Base-by-base conservation (phyloP, 2,888 invertebrate species). In the Psylliodes chrysocephalus region DNA sequence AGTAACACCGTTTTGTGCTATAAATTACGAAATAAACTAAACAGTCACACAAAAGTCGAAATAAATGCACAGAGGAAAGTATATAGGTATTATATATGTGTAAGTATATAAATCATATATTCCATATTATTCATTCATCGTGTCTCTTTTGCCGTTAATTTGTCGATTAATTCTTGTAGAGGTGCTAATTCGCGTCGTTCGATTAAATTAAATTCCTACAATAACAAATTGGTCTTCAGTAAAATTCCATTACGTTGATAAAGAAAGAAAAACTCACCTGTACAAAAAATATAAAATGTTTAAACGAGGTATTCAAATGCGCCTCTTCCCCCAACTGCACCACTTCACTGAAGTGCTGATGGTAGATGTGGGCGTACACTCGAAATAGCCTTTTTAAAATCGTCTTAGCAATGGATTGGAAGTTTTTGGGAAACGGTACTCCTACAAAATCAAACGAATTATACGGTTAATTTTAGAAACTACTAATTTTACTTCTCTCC, bases 351-450 rank as follows among this genome's bases (percentile, higher is more conserved):
- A 99, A 98, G 86, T 99, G 99, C 82, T 98, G 97, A 85, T 99
- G 98, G 85, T 99, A 99, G 80, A 99, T 97, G 85, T 99, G 99
- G 55, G 99, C 99, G 84, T 99, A 99, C 65, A 99, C 98, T 79
- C 99, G 90, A 85, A 99, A 99, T 81, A 99, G 86, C 69, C 99
- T 90, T 85, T 98, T 98, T 78, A 99, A 85, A 82, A 99, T 99
- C 71, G 97, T 98, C 86, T 98, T 98, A 64, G 98, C 98, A 84
- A 96, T 96, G 68, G 92, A 88, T 72, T 95, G 88, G 85, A 98
- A 98, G 85, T 98, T 98, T 85, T 96, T 96, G 63, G 98, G 98
- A 85, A 98, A 98, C 70, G 97, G 97, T 75, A 98, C 96, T 76
- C 98, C 96, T 91, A 44, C 18, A 71, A 64, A 63, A 17, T 14